phyloP scores from a whole-genome alignment of 1,140 invertebrate genomes.

The Hetaerina americana region DNA sequence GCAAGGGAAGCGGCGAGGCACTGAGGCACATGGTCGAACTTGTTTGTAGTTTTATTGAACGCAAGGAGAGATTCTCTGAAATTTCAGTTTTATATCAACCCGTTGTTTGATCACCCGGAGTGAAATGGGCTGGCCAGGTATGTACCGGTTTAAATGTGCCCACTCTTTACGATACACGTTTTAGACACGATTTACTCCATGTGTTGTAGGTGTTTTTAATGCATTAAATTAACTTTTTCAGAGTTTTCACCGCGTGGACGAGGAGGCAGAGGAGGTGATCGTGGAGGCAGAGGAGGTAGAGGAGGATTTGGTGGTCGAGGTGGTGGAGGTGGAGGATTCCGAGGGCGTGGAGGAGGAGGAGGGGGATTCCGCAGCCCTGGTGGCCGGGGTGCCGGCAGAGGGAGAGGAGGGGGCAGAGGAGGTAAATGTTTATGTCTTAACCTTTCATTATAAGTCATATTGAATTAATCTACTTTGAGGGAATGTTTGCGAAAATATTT shows the following conservation, averaged over 20 bases:
- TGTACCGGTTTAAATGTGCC: no score
- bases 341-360: constrained; percentile 6
- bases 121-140: no score
- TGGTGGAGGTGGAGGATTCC: not conserved
- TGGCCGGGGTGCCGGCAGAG: not conserved
- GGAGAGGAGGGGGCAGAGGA: constrained; percentile 15
- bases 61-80: no score
- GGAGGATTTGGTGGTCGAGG: constrained; percentile 5
- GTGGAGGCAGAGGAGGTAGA: constrained; percentile 8
- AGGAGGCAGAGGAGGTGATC: constrained; percentile 12
- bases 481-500: not conserved
- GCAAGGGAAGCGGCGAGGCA: no score
- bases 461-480: constrained; percentile 8
- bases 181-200: not conserved
- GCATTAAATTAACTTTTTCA: constrained; percentile 16
- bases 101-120: no score
- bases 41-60: no score
- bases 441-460: constrained; percentile 5
- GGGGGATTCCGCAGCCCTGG: constrained; percentile 9
- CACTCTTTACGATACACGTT: no score
- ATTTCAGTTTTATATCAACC: no score
- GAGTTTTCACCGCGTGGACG: constrained; percentile 28
- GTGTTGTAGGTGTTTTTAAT: no score
- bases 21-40: no score
- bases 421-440: constrained; percentile 10